phyloP scores from a whole-genome alignment of 2,888 invertebrate species.

The Caenorhabditis auriculariae region DNA sequence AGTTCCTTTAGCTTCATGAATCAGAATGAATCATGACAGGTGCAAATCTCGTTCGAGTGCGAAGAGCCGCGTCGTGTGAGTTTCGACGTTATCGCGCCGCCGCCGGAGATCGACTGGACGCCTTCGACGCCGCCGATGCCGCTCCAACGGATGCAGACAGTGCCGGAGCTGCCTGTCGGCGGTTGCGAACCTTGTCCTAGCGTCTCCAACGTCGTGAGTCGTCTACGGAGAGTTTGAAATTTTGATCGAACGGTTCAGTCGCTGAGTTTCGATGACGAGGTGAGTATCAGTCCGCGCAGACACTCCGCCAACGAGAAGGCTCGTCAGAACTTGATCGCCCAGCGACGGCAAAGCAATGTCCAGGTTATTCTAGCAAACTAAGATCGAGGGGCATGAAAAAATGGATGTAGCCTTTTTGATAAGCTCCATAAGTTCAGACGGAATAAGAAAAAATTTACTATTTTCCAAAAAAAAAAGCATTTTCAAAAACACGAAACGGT shows the following conservation, averaged over 20 bases:
- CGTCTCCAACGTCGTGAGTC: too few relatives aligned
- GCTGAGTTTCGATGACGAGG: slow-evolving; percentile 26
- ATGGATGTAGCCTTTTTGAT: neutral
- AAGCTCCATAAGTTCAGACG: neutral
- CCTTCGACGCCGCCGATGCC: slow-evolving; percentile 1
- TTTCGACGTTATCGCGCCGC: slow-evolving; percentile 24
- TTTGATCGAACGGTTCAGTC: too few relatives aligned
- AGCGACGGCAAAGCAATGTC: slow-evolving; percentile 47
- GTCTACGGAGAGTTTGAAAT: too few relatives aligned
- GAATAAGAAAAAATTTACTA: slow-evolving; percentile 5
- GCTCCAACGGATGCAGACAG: slow-evolving; percentile 5
- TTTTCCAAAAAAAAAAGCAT: too few relatives aligned
- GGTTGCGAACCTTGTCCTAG: too few relatives aligned
- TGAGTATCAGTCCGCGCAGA: slow-evolving; percentile 17
- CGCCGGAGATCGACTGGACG: slow-evolving; percentile 38
- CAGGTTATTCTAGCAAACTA: too few relatives aligned
- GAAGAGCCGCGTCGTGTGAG: slow-evolving; percentile 32
- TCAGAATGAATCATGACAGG: too few relatives aligned
- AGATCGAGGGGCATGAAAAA: neutral
- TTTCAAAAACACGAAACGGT: too few relatives aligned
- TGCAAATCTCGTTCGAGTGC: slow-evolving; percentile 33
- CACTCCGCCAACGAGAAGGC: slow-evolving; percentile 34
- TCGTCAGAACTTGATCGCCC: slow-evolving; percentile 38
- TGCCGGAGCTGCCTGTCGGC: slow-evolving; percentile 12
- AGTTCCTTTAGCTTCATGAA: too few relatives aligned